Evolutionary conservation across 2,888 invertebrate species (phyloP), one percentile per base, ranked within the genome.

Genomic region (Halocaridina rubra): DNA sequence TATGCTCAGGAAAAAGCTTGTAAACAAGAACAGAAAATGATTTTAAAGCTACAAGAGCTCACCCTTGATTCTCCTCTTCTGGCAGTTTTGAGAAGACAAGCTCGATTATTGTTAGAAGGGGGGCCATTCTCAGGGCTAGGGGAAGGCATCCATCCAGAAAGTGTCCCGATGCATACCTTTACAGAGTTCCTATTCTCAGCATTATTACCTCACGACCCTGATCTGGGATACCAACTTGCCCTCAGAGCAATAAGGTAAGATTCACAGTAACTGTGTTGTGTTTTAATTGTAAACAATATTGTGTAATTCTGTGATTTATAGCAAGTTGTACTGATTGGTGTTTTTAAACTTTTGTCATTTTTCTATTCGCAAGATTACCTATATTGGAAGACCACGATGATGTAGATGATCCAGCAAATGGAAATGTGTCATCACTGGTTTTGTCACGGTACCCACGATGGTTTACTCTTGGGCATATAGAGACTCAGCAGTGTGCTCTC

Each of bases 161-260:
- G 95, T 57, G 94, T 95, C 89, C 96, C 96, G 22, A 95, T 96
- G 93, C 96, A 96, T 90, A 95, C 95, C 61, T 95, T 96, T 91
- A 96, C 96, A 10, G 91, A 95, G 88, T 96, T 94, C 91, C 92
- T 96, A 88, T 96, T 96, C 92, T 93, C 95, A 33, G 94, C 95
- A 30, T 92, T 96, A 88, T 92, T 96, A 89, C 94, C 94, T 71
- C 93, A 93, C 88, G 95, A 96, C 90, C 93, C 94, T 0, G 95
- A 96, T 89, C 92, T 96, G 88, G 96, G 96, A 0, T 96, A 96
- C 90, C 93, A 94, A 86, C 94, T 96, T 13, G 96, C 96, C 0
- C 91, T 96, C 64, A 91, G 95, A 71, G 96, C 96, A 33, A 95
- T 96, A 95, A 92, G 93, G 93, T 93, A 89, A 19, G n/a, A n/a